These are phyloP conservation scores for Thera obeliscata DNA, from an alignment of 2,888 invertebrate genomes.

Conservation along the genomic window DNA sequence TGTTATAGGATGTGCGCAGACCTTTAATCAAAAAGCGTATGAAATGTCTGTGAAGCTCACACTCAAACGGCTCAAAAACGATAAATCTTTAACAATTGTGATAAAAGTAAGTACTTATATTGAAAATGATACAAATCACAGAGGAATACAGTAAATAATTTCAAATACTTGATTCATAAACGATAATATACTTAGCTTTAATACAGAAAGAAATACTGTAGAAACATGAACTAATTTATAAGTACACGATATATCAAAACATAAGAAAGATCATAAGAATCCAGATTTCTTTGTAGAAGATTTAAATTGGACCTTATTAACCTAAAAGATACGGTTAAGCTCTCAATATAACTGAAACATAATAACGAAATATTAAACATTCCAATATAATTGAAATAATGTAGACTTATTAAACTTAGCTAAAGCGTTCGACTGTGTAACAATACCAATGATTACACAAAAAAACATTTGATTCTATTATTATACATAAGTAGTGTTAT, in stretches of 20 bases:
- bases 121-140: conserved; percentile 25
- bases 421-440: conserved; percentile 21
- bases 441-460: conserved; percentile 8
- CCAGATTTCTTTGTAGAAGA: conserved; percentile 1
- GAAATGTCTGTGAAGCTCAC: background rate
- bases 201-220: conserved; percentile 20
- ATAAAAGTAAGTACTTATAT: conserved; percentile 24
- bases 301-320: conserved; percentile 46
- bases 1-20: background rate
- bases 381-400: conserved; percentile 9
- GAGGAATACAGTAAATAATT: conserved; percentile 20
- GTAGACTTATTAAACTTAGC: conserved; percentile 11
- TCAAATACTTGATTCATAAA: conserved; percentile 28
- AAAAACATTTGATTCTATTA: conserved; percentile 14
- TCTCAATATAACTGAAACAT: conserved; percentile 32
- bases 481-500: conserved; percentile 16
- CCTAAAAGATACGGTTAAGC: conserved; percentile 46
- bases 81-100: conserved; percentile 19
- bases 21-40: background rate
- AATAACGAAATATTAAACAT: conserved; percentile 7
- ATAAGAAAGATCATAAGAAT: background rate
- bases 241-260: conserved; percentile 5
- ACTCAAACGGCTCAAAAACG: conserved; percentile 7
- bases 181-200: background rate
- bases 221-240: background rate